Evolutionary conservation across 2,888 invertebrate genomes (phyloP).

Genomic region (Podabrus alpinus): DNA sequence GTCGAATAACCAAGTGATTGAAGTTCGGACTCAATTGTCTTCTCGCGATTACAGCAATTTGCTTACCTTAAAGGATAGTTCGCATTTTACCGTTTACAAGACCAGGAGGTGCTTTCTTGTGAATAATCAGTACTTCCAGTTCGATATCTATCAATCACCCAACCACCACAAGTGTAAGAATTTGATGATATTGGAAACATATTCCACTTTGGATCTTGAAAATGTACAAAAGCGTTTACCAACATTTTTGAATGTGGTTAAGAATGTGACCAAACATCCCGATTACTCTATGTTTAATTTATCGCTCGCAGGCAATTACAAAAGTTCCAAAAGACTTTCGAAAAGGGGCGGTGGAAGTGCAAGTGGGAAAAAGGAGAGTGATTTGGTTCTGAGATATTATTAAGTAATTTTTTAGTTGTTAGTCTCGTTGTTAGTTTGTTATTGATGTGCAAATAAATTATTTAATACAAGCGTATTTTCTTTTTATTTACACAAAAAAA

Average conservation of each 20-base stretch:
- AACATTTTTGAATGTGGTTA: constrained; percentile 80
- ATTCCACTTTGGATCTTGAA: constrained; percentile 79
- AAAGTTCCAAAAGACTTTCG: constrained; percentile 80
- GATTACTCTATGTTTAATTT: constrained; percentile 97
- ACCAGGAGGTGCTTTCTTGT: constrained; percentile 93
- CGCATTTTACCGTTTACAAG: constrained; percentile 93
- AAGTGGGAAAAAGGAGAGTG: not conserved
- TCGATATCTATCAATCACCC: constrained; percentile 93
- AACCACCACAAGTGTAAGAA: constrained; percentile 92
- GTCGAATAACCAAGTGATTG: constrained; percentile 87
- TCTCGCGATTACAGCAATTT: constrained; percentile 91
- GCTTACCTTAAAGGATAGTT: constrained; percentile 87
- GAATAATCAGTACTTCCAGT: constrained; percentile 97
- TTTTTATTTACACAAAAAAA: no score
- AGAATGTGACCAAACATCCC: constrained; percentile 91
- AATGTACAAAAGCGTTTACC: constrained; percentile 70
- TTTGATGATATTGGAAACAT: constrained; percentile 89
- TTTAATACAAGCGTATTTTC: not conserved
- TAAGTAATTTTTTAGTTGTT: no score
- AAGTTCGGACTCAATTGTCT: constrained; percentile 90
- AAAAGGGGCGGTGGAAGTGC: no score
- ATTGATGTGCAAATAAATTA: not conserved
- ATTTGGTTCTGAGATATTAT: not conserved
- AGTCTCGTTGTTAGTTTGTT: no score
- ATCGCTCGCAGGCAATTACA: constrained; percentile 89